Conservation (phyloP, 2,113 vertebrate genomes). For the Gopherus flavomarginatus region DNA sequence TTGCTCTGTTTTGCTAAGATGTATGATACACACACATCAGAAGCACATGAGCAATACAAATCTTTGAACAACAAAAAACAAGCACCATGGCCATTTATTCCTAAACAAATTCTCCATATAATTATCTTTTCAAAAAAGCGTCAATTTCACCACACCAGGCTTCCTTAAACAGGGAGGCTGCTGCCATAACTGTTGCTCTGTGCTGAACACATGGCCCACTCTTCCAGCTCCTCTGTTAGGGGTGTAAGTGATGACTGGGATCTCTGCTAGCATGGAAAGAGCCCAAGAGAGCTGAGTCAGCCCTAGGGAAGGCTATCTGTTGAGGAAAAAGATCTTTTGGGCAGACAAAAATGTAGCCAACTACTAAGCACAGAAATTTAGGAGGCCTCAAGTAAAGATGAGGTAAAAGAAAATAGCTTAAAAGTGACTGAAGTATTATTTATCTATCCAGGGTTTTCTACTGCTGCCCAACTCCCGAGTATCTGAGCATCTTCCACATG, state of each 20-base stretch:
- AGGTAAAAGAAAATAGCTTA: neutral
- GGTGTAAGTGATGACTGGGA: neutral
- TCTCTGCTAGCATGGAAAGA: slow-evolving; percentile 4
- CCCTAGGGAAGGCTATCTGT: neutral
- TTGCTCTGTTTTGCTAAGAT: neutral
- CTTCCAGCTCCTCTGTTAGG: neutral
- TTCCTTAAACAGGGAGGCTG: neutral
- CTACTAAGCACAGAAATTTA: fast-evolving
- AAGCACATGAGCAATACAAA: slow-evolving; percentile 8
- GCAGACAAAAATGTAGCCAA: neutral
- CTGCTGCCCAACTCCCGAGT: fast-evolving
- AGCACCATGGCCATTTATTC: neutral
- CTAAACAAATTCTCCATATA: neutral
- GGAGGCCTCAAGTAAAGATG: neutral
- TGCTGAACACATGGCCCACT: neutral
- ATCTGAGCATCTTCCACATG: neutral
- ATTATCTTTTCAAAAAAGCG: neutral
- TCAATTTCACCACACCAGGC: neutral
- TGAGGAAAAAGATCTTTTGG: neutral
- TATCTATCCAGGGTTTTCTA: neutral
- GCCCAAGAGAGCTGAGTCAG: neutral
- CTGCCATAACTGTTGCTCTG: neutral
- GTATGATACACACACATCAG: neutral
- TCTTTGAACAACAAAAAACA: slow-evolving; percentile 30
- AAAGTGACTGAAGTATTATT: neutral